Conservation (phyloP, 2,797 vertebrate species). For the Pelodytes ibericus region DNA sequence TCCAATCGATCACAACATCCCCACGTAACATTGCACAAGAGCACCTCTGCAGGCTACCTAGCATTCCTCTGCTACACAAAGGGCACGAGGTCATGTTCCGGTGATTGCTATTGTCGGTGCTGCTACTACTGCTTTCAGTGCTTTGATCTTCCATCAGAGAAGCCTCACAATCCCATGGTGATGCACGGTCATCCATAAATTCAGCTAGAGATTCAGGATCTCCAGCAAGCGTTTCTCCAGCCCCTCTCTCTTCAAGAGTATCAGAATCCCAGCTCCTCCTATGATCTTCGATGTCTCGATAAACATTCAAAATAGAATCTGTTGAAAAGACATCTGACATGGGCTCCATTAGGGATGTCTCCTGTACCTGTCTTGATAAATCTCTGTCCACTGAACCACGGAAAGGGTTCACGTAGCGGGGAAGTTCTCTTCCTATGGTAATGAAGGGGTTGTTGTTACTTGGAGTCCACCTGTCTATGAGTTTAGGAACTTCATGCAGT, state of each 20-base stretch:
- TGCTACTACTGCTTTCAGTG: slow-evolving; percentile 67
- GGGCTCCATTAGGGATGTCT: slow-evolving; percentile 59
- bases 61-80: slow-evolving; percentile 64
- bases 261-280: slow-evolving; percentile 71
- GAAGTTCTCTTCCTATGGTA: slow-evolving; percentile 44
- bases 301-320: slow-evolving; percentile 57
- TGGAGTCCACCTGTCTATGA: slow-evolving; percentile 63
- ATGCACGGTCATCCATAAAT: slow-evolving; percentile 66
- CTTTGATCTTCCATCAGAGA: slow-evolving; percentile 69
- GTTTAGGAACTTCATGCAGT: slow-evolving; percentile 64
- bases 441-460: slow-evolving; percentile 63
- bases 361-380: slow-evolving; percentile 56
- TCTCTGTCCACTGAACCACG: slow-evolving; percentile 42
- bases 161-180: slow-evolving; percentile 59
- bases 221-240: slow-evolving; percentile 70
- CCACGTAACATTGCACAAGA: slow-evolving; percentile 66
- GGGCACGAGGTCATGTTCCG: slow-evolving; percentile 65
- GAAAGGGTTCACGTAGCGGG: slow-evolving; percentile 60
- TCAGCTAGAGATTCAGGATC: slow-evolving; percentile 65
- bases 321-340: slow-evolving; percentile 45
- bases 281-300: slow-evolving; percentile 59
- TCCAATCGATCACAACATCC: slow-evolving; percentile 68
- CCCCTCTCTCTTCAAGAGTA: slow-evolving; percentile 65
- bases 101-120: slow-evolving; percentile 57
- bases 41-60: slow-evolving; percentile 57